Conservation (phyloP, 2,113 vertebrate genomes). For the Prunella himalayana region DNA sequence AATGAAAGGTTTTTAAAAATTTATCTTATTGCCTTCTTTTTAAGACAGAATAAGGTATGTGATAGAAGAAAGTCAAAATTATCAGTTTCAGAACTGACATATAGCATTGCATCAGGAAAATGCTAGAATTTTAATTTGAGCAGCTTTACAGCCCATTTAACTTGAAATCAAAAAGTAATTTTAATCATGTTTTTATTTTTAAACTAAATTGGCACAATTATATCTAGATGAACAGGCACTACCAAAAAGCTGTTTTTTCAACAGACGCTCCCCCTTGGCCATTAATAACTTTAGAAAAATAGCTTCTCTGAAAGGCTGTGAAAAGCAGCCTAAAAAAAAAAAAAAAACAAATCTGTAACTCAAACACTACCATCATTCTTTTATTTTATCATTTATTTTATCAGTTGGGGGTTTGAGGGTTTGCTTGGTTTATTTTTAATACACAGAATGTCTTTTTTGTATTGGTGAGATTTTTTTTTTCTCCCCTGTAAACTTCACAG, state of each 20-base stretch:
- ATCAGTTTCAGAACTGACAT: slow-evolving; percentile 22
- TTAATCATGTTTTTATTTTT: slow-evolving; percentile 62
- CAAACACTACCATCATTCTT: not conserved
- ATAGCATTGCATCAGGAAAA: not conserved
- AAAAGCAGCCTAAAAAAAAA: not conserved
- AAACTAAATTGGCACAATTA: slow-evolving; percentile 51
- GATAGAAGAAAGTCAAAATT: slow-evolving; percentile 6
- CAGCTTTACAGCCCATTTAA: slow-evolving; percentile 49
- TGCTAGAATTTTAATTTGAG: slow-evolving; percentile 45
- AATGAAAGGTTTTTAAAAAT: slow-evolving; percentile 6
- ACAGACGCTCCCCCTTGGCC: not conserved
- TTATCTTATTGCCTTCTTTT: not conserved
- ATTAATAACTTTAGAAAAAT: slow-evolving; percentile 18
- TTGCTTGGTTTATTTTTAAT: not conserved
- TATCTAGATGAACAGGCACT: slow-evolving; percentile 35
- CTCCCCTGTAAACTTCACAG: not conserved
- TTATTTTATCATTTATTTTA: not conserved
- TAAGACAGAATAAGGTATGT: slow-evolving; percentile 17
- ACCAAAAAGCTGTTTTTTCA: slow-evolving; percentile 34
- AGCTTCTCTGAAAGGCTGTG: not conserved
- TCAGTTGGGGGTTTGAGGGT: not conserved
- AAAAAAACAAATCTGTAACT: not conserved
- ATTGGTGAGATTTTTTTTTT: not conserved
- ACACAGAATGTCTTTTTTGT: not conserved
- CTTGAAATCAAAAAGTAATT: slow-evolving; percentile 60